Evolutionary conservation across 2,888 invertebrate species (phyloP).

Genomic region (Dryomyza anilis): DNA sequence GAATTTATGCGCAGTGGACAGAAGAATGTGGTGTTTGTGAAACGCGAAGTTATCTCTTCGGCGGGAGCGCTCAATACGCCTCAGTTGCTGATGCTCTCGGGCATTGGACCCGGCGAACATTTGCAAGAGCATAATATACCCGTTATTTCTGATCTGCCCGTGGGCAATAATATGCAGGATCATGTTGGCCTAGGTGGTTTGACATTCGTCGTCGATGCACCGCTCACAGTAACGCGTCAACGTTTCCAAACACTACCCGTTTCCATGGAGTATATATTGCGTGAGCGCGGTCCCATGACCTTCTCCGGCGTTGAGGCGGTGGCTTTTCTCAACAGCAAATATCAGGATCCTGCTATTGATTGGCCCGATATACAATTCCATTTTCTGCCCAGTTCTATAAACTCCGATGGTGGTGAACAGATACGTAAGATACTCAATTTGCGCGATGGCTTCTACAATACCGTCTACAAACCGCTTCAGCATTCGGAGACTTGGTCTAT

Average conservation of each 20-base stretch:
- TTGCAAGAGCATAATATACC: constrained; percentile 74
- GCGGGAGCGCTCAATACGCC: constrained; percentile 89
- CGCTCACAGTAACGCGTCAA: constrained; percentile 76
- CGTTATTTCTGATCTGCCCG: constrained; percentile 75
- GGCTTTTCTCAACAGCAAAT: constrained; percentile 86
- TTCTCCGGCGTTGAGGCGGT: constrained; percentile 83
- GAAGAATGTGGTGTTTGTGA: constrained; percentile 71
- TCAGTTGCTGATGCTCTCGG: constrained; percentile 89
- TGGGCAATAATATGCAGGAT: constrained; percentile 85
- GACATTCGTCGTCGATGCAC: constrained; percentile 81
- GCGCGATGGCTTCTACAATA: constrained; percentile 80
- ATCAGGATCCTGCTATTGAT: constrained; percentile 75
- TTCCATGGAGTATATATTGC: constrained; percentile 79
- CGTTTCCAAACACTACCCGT: constrained; percentile 79
- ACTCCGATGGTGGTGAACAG: constrained; percentile 81
- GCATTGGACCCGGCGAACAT: constrained; percentile 82
- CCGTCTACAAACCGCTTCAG: constrained; percentile 80
- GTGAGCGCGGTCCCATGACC: constrained; percentile 84
- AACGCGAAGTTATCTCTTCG: constrained; percentile 81
- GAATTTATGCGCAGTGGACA: constrained; percentile 73
- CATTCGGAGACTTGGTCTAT: constrained; percentile 85
- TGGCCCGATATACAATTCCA: constrained; percentile 90
- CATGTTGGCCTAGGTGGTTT: constrained; percentile 86
- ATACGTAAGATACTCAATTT: constrained; percentile 77
- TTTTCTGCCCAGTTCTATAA: constrained; percentile 82